Evolutionary conservation across 2,113 vertebrate species (phyloP), one percentile per base, ranked within the genome.

Genomic region (Alethe castanea): DNA sequence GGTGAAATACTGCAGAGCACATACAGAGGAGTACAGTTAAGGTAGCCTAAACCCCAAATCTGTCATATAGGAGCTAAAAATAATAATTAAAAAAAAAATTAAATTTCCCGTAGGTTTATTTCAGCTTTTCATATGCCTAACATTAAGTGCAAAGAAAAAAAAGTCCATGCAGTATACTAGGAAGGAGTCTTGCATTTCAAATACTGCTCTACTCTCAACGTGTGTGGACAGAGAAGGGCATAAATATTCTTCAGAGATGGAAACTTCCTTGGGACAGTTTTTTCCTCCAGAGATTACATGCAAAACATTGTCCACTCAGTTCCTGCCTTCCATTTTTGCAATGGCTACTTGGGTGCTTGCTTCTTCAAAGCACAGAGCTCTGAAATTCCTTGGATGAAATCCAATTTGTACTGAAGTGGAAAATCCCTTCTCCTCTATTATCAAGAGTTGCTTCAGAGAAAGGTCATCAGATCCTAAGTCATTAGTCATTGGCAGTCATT

Each of bases 341-440:
- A 65, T 28, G 22, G 59, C 50, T 85, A 42, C 50, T 89, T 44
- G 48, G 48, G 36, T 60, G 53, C 48, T 33, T 38, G 12, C 23
- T 86, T 50, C 83, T 94, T 92, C 80, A 91, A 73, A 83, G 54
- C 36, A 70, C 42, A 82, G 59, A 79, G 45, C 70, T 59, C 31
- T 84, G 65, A 89, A 92, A 90, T 90, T 87, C 71, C 35, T 77
- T 94, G 91, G 83, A 95, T 61, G 38, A 29, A 69, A 89, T 71
- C 77, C 83, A 92, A 5, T 71, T 76, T 79, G 67, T 87, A 89
- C 35, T 81, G 48, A 89, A 89, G 73, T 82, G 42, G 78, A 95
- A 95, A 96, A 94, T 53, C 50, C 59, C 87, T 92, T 85, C 70
- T 90, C 65, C 64, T 76, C 53, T 80, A 31, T 52, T 94, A 92